Percentiles rank a stretch among this genome's conserved stretches.
These are phyloP conservation scores for Carassius gibelio DNA, from an alignment of 2,113 vertebrate species.

Conservation along the genomic window DNA sequence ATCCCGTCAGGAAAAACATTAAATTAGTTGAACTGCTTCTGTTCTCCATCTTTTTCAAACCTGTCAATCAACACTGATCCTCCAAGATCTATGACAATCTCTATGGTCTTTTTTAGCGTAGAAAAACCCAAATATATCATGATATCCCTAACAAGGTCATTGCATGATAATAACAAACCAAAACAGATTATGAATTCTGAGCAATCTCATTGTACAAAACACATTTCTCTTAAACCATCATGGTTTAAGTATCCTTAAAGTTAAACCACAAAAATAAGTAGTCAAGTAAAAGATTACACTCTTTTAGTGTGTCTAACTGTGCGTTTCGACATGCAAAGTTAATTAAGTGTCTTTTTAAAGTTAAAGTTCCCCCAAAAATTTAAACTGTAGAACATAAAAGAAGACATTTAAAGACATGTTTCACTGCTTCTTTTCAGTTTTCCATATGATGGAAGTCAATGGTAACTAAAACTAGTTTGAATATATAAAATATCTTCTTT, in stretches of 20 bases:
- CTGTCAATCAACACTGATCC: constrained; percentile 20
- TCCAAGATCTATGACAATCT: not conserved
- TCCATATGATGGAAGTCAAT: not conserved
- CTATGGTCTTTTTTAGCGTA: not conserved
- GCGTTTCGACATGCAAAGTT: constrained; percentile 7
- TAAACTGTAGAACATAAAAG: not conserved
- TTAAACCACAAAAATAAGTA: too few relatives aligned
- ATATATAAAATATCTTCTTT: not conserved
- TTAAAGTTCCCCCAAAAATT: not conserved
- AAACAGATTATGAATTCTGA: not conserved
- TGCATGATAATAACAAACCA: too few relatives aligned
- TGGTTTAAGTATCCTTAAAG: not conserved
- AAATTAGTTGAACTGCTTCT: constrained; percentile 34
- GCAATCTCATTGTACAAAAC: constrained; percentile 1
- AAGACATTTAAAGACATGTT: not conserved
- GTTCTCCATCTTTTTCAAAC: constrained; percentile 29
- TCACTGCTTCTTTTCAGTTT: not conserved
- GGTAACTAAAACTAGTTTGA: not conserved
- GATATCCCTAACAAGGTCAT: too few relatives aligned
- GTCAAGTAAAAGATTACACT: not conserved
- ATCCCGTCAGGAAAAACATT: constrained; percentile 63
- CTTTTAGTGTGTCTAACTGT: not conserved
- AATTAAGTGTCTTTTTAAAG: constrained; percentile 9
- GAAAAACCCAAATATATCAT: not conserved
- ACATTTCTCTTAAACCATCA: not conserved